phyloP scores from a whole-genome alignment of 1,140 invertebrate genomes.

The Bemisia tabaci region DNA sequence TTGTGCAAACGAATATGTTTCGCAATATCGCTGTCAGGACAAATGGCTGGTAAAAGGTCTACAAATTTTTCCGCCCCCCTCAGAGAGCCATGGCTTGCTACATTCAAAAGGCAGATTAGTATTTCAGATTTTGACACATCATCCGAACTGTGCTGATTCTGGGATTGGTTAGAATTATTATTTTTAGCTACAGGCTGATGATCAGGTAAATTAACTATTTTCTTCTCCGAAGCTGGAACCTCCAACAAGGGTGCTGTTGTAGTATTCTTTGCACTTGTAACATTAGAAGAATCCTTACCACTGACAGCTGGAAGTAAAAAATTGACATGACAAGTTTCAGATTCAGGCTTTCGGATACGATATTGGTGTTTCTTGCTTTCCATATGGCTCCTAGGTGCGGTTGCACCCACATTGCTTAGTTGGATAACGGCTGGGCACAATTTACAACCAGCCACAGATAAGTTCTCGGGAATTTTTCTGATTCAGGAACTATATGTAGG shows the following conservation, averaged over 20 bases:
- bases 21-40: background rate
- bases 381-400: background rate
- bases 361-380: background rate
- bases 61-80: background rate
- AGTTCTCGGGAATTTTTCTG: background rate
- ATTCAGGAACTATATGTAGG: background rate
- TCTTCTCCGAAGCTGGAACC: background rate
- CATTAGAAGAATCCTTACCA: background rate
- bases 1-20: background rate
- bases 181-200: background rate
- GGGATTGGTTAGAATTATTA: background rate
- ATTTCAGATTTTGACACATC: background rate
- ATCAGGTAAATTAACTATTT: background rate
- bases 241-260: too few species aligned
- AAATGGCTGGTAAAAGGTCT: background rate
- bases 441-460: background rate
- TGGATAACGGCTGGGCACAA: background rate
- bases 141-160: background rate
- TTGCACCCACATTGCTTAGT: background rate
- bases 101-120: background rate
- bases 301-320: background rate
- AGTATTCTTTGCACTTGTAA: too few species aligned
- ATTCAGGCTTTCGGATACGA: background rate
- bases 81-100: background rate
- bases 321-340: background rate